Percentiles rank a stretch among this genome's conserved stretches.
Evolutionary conservation across 53 echinoderm and acorn worm genomes (phyloP).

Genomic region (Paelopatides confundens): DNA sequence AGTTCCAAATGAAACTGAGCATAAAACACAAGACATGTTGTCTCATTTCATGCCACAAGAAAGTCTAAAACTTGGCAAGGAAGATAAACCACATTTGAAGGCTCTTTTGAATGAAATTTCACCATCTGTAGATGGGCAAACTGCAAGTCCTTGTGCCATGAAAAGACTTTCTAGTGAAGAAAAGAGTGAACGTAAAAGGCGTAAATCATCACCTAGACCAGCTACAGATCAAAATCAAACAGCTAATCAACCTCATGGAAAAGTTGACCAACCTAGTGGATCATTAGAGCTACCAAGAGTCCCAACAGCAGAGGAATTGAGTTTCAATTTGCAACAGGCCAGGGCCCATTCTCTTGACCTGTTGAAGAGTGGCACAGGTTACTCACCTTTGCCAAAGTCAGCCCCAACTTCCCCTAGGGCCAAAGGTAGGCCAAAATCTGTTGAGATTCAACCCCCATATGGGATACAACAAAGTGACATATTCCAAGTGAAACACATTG

Average conservation of each 20-base stretch:
- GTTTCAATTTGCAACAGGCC: slow-evolving; percentile 46
- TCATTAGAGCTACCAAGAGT: slow-evolving; percentile 35
- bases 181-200: slow-evolving; percentile 34
- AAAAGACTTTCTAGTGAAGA: slow-evolving; percentile 17
- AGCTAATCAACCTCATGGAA: neutral
- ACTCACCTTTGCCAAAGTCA: slow-evolving; percentile 32
- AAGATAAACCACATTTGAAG: slow-evolving; percentile 85
- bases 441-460: neutral
- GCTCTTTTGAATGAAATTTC: slow-evolving; percentile 88
- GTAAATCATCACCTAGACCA: slow-evolving; percentile 36
- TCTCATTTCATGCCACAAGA: neutral
- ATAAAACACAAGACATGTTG: slow-evolving; percentile 18
- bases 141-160: slow-evolving; percentile 12
- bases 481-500: neutral
- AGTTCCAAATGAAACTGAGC: slow-evolving; percentile 44
- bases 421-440: slow-evolving; percentile 26
- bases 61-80: slow-evolving; percentile 37
- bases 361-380: slow-evolving; percentile 22
- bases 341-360: slow-evolving; percentile 37
- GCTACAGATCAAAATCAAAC: neutral
- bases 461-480: slow-evolving; percentile 12
- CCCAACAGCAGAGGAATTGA: slow-evolving; percentile 50
- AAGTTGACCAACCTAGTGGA: slow-evolving; percentile 20
- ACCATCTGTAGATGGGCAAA: slow-evolving; percentile 22
- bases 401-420: slow-evolving; percentile 28